Percentiles rank a stretch among this genome's conserved stretches.
These are phyloP conservation scores for Rhingia campestris DNA, from an alignment of 2,888 invertebrate genomes.

Conservation along the genomic window DNA sequence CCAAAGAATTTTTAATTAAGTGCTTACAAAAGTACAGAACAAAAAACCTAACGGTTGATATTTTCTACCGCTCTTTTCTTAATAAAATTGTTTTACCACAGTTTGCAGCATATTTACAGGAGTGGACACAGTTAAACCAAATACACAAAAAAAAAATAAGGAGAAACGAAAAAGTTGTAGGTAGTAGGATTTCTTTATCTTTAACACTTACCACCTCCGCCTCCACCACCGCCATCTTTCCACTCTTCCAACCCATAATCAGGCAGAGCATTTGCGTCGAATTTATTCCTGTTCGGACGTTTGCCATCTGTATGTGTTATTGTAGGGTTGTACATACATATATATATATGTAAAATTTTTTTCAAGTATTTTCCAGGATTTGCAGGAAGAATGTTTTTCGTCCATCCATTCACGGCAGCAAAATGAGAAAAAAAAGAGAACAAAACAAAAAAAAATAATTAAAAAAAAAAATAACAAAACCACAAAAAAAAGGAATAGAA, in stretches of 20 bases:
- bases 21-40: conserved; percentile 42
- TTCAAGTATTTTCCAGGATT: conserved; percentile 60
- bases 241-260: conserved; percentile 90
- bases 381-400: conserved; percentile 69
- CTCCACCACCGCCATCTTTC: conserved; percentile 85
- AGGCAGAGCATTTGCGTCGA: conserved; percentile 86
- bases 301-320: conserved; percentile 79
- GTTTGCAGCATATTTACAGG: conserved; percentile 34
- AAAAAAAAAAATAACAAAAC: conserved; percentile 62
- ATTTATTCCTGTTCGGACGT: conserved; percentile 82
- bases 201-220: conserved; percentile 83
- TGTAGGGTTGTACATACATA: conserved; percentile 25
- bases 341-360: conserved; percentile 21
- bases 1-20: conserved; percentile 72
- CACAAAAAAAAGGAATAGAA: conserved; percentile 35
- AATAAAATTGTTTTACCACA: conserved; percentile 42
- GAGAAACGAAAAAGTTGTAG: conserved; percentile 11
- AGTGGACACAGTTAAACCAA: conserved; percentile 38
- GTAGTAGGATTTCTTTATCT: conserved; percentile 37
- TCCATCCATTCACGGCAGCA: conserved; percentile 38
- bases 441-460: conserved; percentile 75
- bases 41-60: conserved; percentile 17
- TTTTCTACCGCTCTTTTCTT: conserved; percentile 28
- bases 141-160: conserved; percentile 27
- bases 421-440: conserved; percentile 64